Base-by-base conservation (phyloP, 2,797 vertebrate species). In the Melanotaenia trifasciata region DNA sequence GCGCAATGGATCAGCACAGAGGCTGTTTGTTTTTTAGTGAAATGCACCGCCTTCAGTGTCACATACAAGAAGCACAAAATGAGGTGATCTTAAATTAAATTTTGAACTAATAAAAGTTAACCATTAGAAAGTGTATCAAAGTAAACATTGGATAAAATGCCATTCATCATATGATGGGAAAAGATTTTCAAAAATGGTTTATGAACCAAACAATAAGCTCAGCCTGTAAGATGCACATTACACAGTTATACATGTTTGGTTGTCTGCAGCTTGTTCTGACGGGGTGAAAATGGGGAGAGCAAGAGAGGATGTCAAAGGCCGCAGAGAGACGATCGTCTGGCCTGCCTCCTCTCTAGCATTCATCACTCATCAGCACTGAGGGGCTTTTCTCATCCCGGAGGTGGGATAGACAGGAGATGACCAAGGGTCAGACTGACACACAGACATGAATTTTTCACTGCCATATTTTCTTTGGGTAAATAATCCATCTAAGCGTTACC, bases 381-480 rank as follows among this genome's bases (percentile, higher is more conserved):
- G 83, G 83, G 79, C 68, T 92, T 92, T 90, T 92, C 86, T 89
- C 87, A 90, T 93, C 80, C 76, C 79, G 58, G 85, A 86, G 83
- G 64, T 77, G 72, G 70, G 65, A 78, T 70, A 77, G 72, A 71
- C 80, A 78, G 74, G 73, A 77, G 83, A 90, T 83, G 90, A 73
- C 88, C 87, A 59, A 64, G 81, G 93, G 93, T 94, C 94, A 94
- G 86, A 77, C 69, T 64, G 83, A 89, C 89, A 86, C 54, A 28
- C 79, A 91, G 83, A 70, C 90, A 93, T 93, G 73, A 90, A 93
- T 93, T 94, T 94, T 93, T 94, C 88, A 92, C 85, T 66, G 47
- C 78, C 78, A 86, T 90, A 91, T 93, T 94, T 94, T 91, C 90
- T 89, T 85, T 92, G 84, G 80, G 92, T 93, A 94, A 94, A 94